A percentile compares a stretch with the other conserved stretches of the same genome.
These are phyloP conservation scores for Xerus inauris DNA, from an alignment of 2,113 vertebrate genomes.

Conservation along the genomic window DNA sequence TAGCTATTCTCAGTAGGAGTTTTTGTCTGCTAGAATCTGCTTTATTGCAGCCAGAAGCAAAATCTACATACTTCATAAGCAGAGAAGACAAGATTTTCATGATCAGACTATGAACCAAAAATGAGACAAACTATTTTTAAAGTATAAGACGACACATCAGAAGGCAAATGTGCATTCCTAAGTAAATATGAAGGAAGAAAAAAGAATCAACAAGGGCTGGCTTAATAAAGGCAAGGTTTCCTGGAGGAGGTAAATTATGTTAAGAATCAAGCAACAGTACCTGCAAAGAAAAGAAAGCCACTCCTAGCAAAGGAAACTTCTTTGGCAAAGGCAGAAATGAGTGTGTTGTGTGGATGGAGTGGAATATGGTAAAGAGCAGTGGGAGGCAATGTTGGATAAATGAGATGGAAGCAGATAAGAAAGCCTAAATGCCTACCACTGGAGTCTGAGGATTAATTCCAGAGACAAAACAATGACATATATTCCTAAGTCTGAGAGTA, in stretches of 20 bases:
- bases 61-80: constrained; percentile 56
- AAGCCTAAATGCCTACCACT: background rate
- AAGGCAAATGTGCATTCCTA: background rate
- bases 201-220: background rate
- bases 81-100: constrained; percentile 9
- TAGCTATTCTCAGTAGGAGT: constrained; percentile 65
- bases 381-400: background rate
- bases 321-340: background rate
- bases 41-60: constrained; percentile 55
- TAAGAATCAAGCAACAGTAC: background rate
- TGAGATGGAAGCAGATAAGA: background rate
- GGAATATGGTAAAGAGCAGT: background rate
- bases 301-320: background rate
- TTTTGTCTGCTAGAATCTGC: constrained; percentile 60
- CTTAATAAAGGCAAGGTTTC: background rate
- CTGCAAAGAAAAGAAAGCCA: background rate
- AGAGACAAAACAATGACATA: background rate
- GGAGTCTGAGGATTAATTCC: background rate
- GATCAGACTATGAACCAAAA: constrained; percentile 37
- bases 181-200: background rate
- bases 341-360: background rate
- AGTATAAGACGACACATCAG: background rate
- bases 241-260: background rate
- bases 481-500: background rate
- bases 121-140: background rate